Evolutionary conservation across 1,140 invertebrate species (phyloP).

Genomic region (Philopotamus ludificatus): DNA sequence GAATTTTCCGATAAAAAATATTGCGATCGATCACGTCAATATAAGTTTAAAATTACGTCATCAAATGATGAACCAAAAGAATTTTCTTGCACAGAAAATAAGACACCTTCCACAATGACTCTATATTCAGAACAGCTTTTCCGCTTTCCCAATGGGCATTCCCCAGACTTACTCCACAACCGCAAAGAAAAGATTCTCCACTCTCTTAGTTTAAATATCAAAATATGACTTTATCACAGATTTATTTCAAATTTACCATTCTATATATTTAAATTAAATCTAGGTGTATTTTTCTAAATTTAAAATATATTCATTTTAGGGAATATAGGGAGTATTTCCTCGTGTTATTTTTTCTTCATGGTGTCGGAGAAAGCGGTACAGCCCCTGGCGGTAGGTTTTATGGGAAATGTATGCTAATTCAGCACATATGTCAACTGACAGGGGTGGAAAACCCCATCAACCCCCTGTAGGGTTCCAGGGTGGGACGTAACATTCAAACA

Average conservation of each 20-base stretch:
- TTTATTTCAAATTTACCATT: neutral
- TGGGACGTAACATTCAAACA: slow-evolving; percentile 14
- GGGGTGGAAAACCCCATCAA: slow-evolving; percentile 13
- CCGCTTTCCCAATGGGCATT: slow-evolving; percentile 26
- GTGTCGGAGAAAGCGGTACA: neutral
- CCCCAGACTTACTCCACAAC: neutral
- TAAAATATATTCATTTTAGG: too few species aligned
- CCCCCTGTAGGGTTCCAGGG: neutral
- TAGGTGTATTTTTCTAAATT: too few species aligned
- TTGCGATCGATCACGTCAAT: neutral
- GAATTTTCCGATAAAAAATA: neutral
- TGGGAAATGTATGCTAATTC: slow-evolving; percentile 41
- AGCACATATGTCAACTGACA: slow-evolving; percentile 39
- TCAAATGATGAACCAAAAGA: neutral
- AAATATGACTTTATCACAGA: neutral
- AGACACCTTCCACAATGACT: slow-evolving; percentile 28
- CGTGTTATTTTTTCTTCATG: slow-evolving; percentile 17
- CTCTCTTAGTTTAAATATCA: too few species aligned
- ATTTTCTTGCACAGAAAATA: slow-evolving; percentile 21
- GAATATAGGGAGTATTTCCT: neutral
- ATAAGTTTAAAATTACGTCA: neutral
- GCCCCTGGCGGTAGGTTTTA: slow-evolving; percentile 29
- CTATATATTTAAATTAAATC: neutral
- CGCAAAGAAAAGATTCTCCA: slow-evolving; percentile 18
- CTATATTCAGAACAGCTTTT: slow-evolving; percentile 33